Base-by-base conservation (phyloP, 2,797 vertebrate genomes). In the Catamblyrhynchus diadema region DNA sequence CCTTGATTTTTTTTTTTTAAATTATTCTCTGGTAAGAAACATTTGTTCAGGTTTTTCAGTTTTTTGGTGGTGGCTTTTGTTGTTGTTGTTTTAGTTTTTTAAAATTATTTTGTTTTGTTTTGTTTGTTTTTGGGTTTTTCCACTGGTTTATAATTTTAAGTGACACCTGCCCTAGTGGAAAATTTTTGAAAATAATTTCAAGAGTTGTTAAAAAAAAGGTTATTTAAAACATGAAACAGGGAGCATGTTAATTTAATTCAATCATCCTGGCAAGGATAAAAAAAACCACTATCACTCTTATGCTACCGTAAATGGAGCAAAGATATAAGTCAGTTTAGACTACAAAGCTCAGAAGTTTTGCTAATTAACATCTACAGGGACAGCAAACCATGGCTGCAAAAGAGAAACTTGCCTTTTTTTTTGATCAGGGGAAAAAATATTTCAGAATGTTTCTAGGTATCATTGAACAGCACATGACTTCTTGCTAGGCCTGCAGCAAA, bases 331-430 rank as follows among this genome's bases (percentile, higher is more conserved):
- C 23, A 70, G 53, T 94, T 97, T 83, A 91, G 17, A 44, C 21
- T 84, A 54, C 19, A 70, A 33, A 93, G 47, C 65, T 84, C 25
- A 90, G 45, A 53, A 62, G 53, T 89, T 89, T 96, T 81, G 48
- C 32, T 93, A 94, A 97, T 93, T 93, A 96, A 51, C 33, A 89
- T 93, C 39, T 64, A 75, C 30, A 74, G 59, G 48, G 30, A 93
- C 54, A 79, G 12, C 22, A 95, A 89, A 70, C 18, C 15, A 10
- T 74, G 30, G 39, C 37, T 93, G 37, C 33, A 80, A 92, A 93
- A 65, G 22, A 94, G 66, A 86, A 41, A 33, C 23, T 59, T 88
- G 32, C 8, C 33, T 17, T 59, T 79, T 61, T 61, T 77, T 79
- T 14, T 30, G 30, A 66, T 88, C 53, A 37, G 35, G 8, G 17